These are phyloP conservation scores for Amorpha juglandis DNA, from an alignment of 2,888 invertebrate species.

Conservation along the genomic window DNA sequence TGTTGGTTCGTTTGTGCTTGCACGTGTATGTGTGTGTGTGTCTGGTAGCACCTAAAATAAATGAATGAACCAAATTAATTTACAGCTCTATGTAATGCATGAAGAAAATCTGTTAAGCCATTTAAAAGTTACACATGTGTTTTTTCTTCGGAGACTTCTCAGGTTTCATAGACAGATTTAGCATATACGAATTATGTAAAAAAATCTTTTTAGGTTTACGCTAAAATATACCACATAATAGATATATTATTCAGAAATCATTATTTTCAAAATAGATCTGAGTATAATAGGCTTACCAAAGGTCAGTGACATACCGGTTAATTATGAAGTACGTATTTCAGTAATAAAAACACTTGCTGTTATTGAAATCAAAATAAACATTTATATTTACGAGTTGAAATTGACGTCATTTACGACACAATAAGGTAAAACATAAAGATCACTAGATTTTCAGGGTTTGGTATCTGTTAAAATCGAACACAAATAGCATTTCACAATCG, in stretches of 20 bases:
- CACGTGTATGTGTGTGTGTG: no score
- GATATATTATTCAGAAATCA: not conserved
- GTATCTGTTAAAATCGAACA: not conserved
- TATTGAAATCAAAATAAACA: not conserved
- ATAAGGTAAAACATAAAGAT: slow-evolving; percentile 1
- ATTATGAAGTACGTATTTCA: not conserved
- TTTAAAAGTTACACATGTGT: no score
- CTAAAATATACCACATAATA: no score
- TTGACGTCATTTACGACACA: not conserved
- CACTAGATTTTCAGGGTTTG: not conserved
- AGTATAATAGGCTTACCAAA: not conserved
- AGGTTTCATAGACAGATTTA: no score
- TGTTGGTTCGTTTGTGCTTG: no score
- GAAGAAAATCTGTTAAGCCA: no score
- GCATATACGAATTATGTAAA: not conserved
- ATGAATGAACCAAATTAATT: no score
- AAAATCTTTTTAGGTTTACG: not conserved
- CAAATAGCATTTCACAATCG: not conserved
- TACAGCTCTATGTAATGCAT: no score
- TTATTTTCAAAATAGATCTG: not conserved
- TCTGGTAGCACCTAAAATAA: no score
- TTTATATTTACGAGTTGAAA: slow-evolving; percentile 9
- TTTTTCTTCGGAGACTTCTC: no score
- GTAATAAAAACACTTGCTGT: not conserved
- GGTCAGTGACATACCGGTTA: not conserved